Evolutionary conservation across 2,888 invertebrate species (phyloP).

Genomic region (Microctonus brassicae): DNA sequence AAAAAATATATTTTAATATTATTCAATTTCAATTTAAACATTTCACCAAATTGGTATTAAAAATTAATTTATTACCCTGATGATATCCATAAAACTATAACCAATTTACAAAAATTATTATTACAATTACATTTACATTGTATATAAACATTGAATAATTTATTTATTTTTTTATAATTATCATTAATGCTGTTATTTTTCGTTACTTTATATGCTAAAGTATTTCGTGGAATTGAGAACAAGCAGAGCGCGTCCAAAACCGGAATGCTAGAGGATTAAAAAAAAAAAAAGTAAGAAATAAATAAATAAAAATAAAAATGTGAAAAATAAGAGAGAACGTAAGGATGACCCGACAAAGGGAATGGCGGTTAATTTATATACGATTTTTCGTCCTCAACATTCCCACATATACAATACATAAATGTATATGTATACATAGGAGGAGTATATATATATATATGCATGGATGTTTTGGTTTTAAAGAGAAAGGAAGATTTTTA

Average conservation of each 20-base stretch:
- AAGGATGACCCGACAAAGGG: slow-evolving; percentile 52
- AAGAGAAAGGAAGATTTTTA: not conserved
- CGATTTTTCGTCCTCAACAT: slow-evolving; percentile 48
- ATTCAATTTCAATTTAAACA: too few relatives aligned
- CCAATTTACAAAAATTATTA: not conserved
- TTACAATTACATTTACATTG: not conserved
- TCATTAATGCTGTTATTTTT: not conserved
- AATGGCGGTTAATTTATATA: slow-evolving; percentile 57
- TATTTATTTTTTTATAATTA: not conserved
- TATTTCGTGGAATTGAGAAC: not conserved
- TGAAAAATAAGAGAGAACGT: not conserved
- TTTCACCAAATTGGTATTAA: too few relatives aligned
- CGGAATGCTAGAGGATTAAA: not conserved
- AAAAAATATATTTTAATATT: too few relatives aligned
- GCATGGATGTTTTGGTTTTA: not conserved
- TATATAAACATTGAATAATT: not conserved
- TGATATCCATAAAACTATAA: too few relatives aligned
- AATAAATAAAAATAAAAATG: not conserved
- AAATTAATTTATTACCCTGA: slow-evolving; percentile 54
- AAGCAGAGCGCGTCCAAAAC: not conserved
- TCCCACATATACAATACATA: slow-evolving; percentile 42
- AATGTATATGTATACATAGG: not conserved
- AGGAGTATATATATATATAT: too few relatives aligned
- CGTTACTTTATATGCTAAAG: not conserved
- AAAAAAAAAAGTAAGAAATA: not conserved